These are phyloP conservation scores for Phoeniculus purpureus DNA, from an alignment of 2,797 vertebrate species.

Conservation along the genomic window DNA sequence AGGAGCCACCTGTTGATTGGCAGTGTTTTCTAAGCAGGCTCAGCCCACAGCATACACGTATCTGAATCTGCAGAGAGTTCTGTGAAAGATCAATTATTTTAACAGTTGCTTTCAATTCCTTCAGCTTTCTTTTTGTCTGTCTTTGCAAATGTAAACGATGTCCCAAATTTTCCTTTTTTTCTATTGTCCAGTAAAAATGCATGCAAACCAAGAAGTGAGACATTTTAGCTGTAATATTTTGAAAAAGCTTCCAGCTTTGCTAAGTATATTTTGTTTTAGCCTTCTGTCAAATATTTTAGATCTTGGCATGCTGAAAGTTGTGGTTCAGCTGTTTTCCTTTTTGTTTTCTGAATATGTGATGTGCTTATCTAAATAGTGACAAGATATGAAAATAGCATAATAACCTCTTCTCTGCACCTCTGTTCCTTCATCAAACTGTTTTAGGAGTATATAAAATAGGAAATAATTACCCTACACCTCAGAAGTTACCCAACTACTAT, in stretches of 20 bases:
- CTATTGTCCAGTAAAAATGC: neutral
- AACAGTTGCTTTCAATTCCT: neutral
- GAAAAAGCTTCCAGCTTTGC: constrained; percentile 27
- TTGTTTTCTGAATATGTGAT: constrained; percentile 42
- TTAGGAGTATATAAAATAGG: neutral
- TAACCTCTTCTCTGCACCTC: constrained; percentile 17
- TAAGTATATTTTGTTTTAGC: constrained; percentile 53
- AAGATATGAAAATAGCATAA: constrained; percentile 52
- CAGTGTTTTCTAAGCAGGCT: constrained; percentile 8
- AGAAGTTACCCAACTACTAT: neutral
- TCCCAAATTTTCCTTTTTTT: neutral
- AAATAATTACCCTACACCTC: constrained; percentile 6
- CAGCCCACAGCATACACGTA: constrained; percentile 1
- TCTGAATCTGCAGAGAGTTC: neutral
- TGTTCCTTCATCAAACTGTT: neutral
- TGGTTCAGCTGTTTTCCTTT: constrained; percentile 66
- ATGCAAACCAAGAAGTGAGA: neutral
- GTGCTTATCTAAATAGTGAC: constrained; percentile 36
- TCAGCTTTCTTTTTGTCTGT: neutral
- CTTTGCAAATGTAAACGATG: neutral
- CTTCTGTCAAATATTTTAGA: constrained; percentile 24
- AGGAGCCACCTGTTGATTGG: neutral
- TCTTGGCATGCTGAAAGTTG: constrained; percentile 48
- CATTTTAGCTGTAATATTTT: constrained; percentile 39
- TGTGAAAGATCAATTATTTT: neutral